Base-by-base conservation (phyloP, 2,888 invertebrate species). In the Allophyes oxyacanthae region DNA sequence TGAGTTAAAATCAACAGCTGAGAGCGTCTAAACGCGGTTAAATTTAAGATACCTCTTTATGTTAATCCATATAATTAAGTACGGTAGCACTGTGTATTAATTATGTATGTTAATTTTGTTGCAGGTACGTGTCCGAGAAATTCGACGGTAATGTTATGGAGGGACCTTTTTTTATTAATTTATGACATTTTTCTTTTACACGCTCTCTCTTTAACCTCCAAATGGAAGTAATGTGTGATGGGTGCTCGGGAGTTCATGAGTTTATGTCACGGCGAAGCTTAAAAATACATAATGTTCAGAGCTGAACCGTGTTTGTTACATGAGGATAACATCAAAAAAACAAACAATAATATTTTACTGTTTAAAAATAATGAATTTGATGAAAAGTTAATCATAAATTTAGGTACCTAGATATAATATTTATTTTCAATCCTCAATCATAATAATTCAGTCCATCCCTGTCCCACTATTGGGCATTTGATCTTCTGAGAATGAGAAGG, bases 101-200 rank as follows among this genome's bases (percentile, higher is more conserved):
- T 74, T 53, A 68, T 36, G 42, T 72, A 61, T 72, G 72, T 77
- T 75, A 77, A 72, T 77, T 65, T 76, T 76, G 76, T 77, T 77
- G 11, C 77, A 77, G 77, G 77, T 77, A 78, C 62, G 78, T 77
- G 59, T 45, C 42, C 58, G 26, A 52, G 26, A 43, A 45, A 54
- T 63, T 59, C 45, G 38, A 62, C 57, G 69, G 62, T 71, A 74
- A 72, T 53, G 60, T 73, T 64, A 67, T 48, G 51, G 53, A 37
- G 41, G 58, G 41, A 62, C 41, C 15, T 52, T 62, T 69, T 74
- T 67, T 58, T 55, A 64, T 57, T 52, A 67, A 67, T 67, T 70
- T 54, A 72, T 61, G 49, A 11, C 34, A 45, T 64, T 55, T 64
- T 52, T 50, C 30, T 50, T 55, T 54, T 30, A 20, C 46, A 61